Conservation (phyloP, 2,113 vertebrate species). For the Coreoperca whiteheadi region DNA sequence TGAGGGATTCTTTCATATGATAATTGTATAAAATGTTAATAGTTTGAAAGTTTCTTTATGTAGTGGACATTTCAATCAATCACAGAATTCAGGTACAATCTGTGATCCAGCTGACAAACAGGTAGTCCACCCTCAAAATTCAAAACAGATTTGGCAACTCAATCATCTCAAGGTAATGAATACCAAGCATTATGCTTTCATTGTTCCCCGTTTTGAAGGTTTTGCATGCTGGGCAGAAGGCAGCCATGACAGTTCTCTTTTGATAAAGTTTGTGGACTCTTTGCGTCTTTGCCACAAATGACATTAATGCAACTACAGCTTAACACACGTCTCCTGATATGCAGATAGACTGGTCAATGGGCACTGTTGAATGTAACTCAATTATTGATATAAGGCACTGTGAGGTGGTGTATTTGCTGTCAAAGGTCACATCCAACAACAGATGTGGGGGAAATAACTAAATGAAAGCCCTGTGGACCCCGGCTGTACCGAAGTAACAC, state of each 20-base stretch:
- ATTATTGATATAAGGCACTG: neutral
- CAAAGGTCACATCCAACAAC: neutral
- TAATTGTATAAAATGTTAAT: neutral
- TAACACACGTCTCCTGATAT: constrained; percentile 1
- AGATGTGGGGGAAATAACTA: too few relatives aligned
- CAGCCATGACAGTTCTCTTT: neutral
- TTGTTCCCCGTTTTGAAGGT: neutral
- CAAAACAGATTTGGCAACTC: neutral
- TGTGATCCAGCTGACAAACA: neutral
- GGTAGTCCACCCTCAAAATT: neutral
- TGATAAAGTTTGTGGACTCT: neutral
- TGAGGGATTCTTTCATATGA: neutral
- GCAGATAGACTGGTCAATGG: neutral
- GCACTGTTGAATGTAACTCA: neutral
- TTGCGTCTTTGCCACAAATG: neutral
- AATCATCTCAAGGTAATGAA: neutral
- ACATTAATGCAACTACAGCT: neutral
- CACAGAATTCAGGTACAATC: neutral
- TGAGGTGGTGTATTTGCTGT: neutral
- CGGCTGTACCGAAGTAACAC: neutral
- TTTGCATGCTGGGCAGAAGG: neutral
- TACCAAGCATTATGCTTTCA: neutral
- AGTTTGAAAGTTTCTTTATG: neutral
- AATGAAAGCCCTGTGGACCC: neutral
- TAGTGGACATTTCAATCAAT: neutral